A percentile compares a stretch with the other conserved stretches of the same genome.
Evolutionary conservation across 2,888 invertebrate genomes (phyloP).

Genomic region (Sclerodermus sp.): DNA sequence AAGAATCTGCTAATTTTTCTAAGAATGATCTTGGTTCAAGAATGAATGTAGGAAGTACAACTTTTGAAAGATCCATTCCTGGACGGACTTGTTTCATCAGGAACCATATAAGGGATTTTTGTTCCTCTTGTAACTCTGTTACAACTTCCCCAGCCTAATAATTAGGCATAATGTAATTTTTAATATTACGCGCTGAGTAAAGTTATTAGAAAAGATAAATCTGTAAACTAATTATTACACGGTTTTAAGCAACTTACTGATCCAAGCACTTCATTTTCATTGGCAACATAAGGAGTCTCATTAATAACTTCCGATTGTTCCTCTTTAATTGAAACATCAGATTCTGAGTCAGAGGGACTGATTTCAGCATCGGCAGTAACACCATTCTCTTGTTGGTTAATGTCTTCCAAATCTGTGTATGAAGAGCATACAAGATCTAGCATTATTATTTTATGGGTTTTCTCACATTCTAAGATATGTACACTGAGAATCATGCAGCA

Average conservation of each 20-base stretch:
- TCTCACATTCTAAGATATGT: constrained; percentile 43
- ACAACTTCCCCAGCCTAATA: constrained; percentile 78
- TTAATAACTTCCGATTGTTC: constrained; percentile 57
- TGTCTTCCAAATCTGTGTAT: constrained; percentile 70
- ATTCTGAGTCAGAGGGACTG: constrained; percentile 64
- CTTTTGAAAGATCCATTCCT: constrained; percentile 93
- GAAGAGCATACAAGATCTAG: constrained; percentile 54
- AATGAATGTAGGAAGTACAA: constrained; percentile 92
- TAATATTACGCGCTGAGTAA: no score
- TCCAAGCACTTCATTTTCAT: constrained; percentile 62
- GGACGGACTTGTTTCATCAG: constrained; percentile 92
- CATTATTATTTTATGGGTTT: constrained; percentile 51
- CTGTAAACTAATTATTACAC: no score
- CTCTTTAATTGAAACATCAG: constrained; percentile 64
- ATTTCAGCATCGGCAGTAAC: constrained; percentile 60
- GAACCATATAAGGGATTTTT: constrained; percentile 93
- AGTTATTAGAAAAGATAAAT: background rate
- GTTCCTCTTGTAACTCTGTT: constrained; percentile 91
- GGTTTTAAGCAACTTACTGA: constrained; percentile 49
- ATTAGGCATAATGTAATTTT: no score
- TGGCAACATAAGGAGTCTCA: constrained; percentile 59
- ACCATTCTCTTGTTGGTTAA: constrained; percentile 70
- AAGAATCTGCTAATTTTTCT: constrained; percentile 90
- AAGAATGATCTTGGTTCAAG: constrained; percentile 91
- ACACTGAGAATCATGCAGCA: constrained; percentile 51